Evolutionary conservation across 2,797 vertebrate genomes (phyloP).

Genomic region (Myotis myotis): DNA sequence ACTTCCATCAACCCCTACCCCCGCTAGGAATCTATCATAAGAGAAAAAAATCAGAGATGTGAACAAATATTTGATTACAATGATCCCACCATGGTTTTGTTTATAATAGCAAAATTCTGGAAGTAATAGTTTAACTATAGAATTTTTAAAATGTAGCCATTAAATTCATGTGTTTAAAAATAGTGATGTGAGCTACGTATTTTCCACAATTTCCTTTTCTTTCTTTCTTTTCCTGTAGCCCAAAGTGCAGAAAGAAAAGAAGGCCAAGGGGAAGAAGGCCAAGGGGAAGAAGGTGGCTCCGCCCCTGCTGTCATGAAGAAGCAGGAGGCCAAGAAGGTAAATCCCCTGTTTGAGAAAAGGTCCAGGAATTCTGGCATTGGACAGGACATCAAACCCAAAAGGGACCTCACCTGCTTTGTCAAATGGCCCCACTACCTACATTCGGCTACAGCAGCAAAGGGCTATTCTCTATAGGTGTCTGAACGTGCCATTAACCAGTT

Average conservation of each 20-base stretch:
- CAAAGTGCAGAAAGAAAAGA: not conserved
- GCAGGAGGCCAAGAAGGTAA: no score
- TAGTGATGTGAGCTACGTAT: not conserved
- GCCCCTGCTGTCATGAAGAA: not conserved
- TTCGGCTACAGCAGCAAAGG: no score
- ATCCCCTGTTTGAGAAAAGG: no score
- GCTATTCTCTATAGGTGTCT: not conserved
- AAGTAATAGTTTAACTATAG: not conserved
- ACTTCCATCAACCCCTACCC: not conserved
- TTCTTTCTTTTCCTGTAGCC: not conserved
- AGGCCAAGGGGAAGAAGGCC: not conserved
- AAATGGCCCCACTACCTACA: no score
- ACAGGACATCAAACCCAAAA: no score
- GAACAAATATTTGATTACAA: not conserved
- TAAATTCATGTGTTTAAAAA: not conserved
- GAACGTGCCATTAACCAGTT: not conserved
- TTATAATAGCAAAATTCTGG: not conserved
- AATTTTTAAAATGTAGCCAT: not conserved
- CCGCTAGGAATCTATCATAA: not conserved
- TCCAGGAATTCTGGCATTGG: no score
- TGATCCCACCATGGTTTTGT: not conserved
- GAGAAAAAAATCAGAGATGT: not conserved
- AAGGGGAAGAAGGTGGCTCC: not conserved
- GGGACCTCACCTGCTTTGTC: no score
- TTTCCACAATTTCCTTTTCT: not conserved